These are phyloP conservation scores for Macrotis lagotis DNA, from an alignment of 2,113 vertebrate species.

Conservation along the genomic window DNA sequence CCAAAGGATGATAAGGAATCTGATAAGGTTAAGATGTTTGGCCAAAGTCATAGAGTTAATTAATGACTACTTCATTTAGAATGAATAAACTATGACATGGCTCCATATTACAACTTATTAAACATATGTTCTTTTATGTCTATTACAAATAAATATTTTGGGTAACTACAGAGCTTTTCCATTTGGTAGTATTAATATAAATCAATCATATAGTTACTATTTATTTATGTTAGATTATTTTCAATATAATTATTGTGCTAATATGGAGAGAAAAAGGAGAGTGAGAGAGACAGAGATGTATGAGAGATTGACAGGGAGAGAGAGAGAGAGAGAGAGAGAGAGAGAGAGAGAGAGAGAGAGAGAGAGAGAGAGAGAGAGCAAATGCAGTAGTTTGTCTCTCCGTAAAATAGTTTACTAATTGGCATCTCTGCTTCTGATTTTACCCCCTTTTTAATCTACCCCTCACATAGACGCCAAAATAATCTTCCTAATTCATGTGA, in stretches of 20 bases:
- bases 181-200: background rate
- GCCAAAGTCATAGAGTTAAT: background rate
- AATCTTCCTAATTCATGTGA: background rate
- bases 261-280: background rate
- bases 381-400: no score
- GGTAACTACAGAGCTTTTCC: background rate
- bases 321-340: background rate
- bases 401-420: background rate
- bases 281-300: no score
- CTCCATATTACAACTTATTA: background rate
- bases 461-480: background rate
- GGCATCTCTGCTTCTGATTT: background rate
- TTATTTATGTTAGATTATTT: background rate
- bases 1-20: background rate
- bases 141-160: background rate
- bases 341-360: background rate
- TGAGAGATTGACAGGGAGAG: background rate
- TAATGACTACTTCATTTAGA: background rate
- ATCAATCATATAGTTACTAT: background rate
- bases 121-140: background rate
- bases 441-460: background rate
- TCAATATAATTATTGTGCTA: background rate
- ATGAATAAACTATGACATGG: background rate
- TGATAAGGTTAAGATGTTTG: background rate
- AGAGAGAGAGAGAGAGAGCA: background rate